Evolutionary conservation across 2,888 invertebrate genomes (phyloP).

Genomic region (Drosophila meridionalis): DNA sequence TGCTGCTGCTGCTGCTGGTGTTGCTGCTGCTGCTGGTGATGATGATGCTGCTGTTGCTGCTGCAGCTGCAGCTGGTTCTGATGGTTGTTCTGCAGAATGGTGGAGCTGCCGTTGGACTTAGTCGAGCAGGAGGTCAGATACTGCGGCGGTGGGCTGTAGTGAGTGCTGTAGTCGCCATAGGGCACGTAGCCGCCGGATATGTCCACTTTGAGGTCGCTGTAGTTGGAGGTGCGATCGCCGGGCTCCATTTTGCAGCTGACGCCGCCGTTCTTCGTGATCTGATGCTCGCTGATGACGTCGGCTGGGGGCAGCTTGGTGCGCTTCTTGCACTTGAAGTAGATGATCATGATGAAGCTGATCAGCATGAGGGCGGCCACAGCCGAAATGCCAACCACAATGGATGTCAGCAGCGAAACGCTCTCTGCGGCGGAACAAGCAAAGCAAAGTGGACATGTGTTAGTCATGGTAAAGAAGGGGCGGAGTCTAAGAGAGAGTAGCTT

Average conservation of each 20-base stretch:
- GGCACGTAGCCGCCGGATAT: slow-evolving; percentile 90
- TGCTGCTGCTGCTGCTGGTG: slow-evolving; percentile 72
- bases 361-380: slow-evolving; percentile 94
- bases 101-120: slow-evolving; percentile 83
- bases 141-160: slow-evolving; percentile 92
- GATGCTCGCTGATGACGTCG: slow-evolving; percentile 85
- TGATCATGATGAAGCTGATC: slow-evolving; percentile 90
- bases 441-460: not conserved
- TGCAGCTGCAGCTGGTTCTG: slow-evolving; percentile 82
- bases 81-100: slow-evolving; percentile 82
- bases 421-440: slow-evolving; percentile 85
- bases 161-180: slow-evolving; percentile 94
- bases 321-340: slow-evolving; percentile 88
- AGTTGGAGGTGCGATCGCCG: slow-evolving; percentile 95
- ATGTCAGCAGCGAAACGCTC: slow-evolving; percentile 91
- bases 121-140: slow-evolving; percentile 84
- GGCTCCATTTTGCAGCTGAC: slow-evolving; percentile 86
- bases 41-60: slow-evolving; percentile 80
- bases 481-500: no score
- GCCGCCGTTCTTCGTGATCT: slow-evolving; percentile 84
- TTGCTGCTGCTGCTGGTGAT: slow-evolving; percentile 73
- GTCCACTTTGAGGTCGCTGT: slow-evolving; percentile 96
- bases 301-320: slow-evolving; percentile 84
- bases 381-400: slow-evolving; percentile 92
- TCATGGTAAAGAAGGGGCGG: not conserved